Base-by-base conservation (phyloP, 2,113 vertebrate genomes). In the Siniperca knerii region DNA sequence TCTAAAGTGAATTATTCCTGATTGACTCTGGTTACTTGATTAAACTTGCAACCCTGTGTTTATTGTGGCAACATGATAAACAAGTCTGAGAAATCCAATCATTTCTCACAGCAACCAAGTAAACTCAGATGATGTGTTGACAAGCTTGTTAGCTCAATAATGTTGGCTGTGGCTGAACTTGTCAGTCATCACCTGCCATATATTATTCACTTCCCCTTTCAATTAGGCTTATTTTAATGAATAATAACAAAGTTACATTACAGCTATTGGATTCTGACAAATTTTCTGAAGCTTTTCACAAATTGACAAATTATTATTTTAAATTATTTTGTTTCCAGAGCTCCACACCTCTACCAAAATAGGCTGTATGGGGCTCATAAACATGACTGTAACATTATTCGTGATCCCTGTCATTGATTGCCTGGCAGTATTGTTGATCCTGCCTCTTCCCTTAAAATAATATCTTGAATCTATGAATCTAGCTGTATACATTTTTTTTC, bases 21-120 rank as follows among this genome's bases (percentile, higher is more conserved):
- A 40, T 33, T 62, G 48, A 77, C 48, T 62, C 33, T 62, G 69
- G 52, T 52, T 65, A 16, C 29, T 73, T 50, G 13, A 68, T 61
- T 44, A 50, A 33, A 23, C 33, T 10, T 52, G 40, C 48, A 50
- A 42, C 42, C 20, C 3, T 6, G 6, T 69, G 57, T 70, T 66
- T 44, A 46, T 55, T 23, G 18, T 13, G 46, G 40, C 58, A 75
- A 65, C 25, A 57, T 0, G 25, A 61, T 65, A 71, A 77, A 78
- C 15, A 78, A 25, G 6, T 46, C 55, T 25, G 44, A 70, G 20
- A 61, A 75, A 75, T 55, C 20, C 20, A 25, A 65, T 57, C 0
- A 69, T 62, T 72, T 68, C 33, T 72, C 20, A 77, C 29, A 73
- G 54, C 18, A 60, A 4, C 5, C 37, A 61, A 9, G 23, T 37